These are phyloP conservation scores for Neotragus moschatus DNA, from an alignment of 2,113 vertebrate species.

Conservation along the genomic window DNA sequence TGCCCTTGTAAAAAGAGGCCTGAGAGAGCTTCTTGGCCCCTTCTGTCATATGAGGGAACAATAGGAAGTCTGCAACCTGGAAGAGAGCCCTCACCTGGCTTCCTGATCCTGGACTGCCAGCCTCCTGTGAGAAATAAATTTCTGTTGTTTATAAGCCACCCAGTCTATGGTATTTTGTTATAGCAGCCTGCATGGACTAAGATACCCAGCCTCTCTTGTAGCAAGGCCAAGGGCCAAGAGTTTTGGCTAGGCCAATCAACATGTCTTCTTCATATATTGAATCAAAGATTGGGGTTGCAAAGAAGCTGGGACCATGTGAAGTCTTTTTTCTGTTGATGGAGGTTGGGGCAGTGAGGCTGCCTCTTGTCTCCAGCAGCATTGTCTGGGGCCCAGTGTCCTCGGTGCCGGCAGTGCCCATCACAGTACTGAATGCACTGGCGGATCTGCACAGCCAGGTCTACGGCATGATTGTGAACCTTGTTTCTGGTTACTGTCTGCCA, in stretches of 20 bases:
- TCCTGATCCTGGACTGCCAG: not conserved
- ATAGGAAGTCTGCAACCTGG: not conserved
- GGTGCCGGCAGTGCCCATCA: not conserved
- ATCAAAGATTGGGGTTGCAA: not conserved
- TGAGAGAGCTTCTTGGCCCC: not conserved
- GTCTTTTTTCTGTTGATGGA: not conserved
- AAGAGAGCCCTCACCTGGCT: not conserved
- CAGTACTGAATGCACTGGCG: not conserved
- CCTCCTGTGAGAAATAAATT: not conserved
- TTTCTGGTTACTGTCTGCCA: not conserved
- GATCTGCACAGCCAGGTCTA: not conserved
- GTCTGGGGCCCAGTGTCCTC: not conserved
- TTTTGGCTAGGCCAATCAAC: not conserved
- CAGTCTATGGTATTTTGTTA: not conserved
- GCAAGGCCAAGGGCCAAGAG: not conserved
- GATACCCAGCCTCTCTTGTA: not conserved
- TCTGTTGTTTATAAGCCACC: not conserved
- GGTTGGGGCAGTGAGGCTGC: too few species aligned
- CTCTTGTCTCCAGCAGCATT: not conserved
- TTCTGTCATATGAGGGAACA: not conserved
- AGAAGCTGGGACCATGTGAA: not conserved
- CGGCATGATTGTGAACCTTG: not conserved
- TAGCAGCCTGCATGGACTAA: not conserved
- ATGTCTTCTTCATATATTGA: not conserved
- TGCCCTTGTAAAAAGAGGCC: not conserved